Percentiles rank a stretch among this genome's conserved stretches.
Evolutionary conservation across 2,888 invertebrate species (phyloP).

Genomic region (Drosophila limbata): DNA sequence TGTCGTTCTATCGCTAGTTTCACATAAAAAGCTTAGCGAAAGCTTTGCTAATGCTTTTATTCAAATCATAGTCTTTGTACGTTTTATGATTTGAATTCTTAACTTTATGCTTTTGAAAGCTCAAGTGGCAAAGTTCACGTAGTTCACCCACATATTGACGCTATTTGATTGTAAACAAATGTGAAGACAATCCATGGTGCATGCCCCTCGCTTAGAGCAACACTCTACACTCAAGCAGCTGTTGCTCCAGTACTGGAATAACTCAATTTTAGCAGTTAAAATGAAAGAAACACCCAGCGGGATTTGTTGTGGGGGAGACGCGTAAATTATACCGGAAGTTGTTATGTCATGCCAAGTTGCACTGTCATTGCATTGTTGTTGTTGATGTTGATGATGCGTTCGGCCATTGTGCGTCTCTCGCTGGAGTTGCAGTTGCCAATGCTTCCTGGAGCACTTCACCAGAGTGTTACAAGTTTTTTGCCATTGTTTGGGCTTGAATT

Average conservation of each 20-base stretch:
- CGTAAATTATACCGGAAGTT: conserved; percentile 72
- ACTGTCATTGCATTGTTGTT: conserved; percentile 40
- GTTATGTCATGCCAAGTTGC: conserved; percentile 58
- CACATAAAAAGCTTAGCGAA: conserved; percentile 44
- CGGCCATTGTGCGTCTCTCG: conserved; percentile 50
- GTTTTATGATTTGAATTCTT: conserved; percentile 9
- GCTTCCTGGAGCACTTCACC: conserved; percentile 69
- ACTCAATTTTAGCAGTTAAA: conserved; percentile 58
- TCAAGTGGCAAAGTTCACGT: conserved; percentile 21
- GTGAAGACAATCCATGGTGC: neutral
- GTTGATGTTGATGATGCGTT: conserved; percentile 16
- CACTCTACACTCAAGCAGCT: conserved; percentile 39
- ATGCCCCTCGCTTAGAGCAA: conserved; percentile 7
- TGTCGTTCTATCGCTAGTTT: conserved; percentile 2
- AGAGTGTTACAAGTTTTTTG: conserved; percentile 57
- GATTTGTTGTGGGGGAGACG: conserved; percentile 15
- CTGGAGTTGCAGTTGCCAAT: conserved; percentile 25
- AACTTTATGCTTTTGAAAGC: conserved; percentile 11
- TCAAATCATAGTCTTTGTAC: neutral
- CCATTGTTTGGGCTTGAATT: conserved; percentile 65
- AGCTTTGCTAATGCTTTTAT: conserved; percentile 49
- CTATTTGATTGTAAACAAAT: conserved; percentile 15
- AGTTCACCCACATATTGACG: conserved; percentile 17
- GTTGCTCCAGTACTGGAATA: conserved; percentile 48
- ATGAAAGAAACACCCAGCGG: conserved; percentile 33